These are phyloP conservation scores for Pachycephus smyrnensis DNA, from an alignment of 2,888 invertebrate species.

Conservation along the genomic window DNA sequence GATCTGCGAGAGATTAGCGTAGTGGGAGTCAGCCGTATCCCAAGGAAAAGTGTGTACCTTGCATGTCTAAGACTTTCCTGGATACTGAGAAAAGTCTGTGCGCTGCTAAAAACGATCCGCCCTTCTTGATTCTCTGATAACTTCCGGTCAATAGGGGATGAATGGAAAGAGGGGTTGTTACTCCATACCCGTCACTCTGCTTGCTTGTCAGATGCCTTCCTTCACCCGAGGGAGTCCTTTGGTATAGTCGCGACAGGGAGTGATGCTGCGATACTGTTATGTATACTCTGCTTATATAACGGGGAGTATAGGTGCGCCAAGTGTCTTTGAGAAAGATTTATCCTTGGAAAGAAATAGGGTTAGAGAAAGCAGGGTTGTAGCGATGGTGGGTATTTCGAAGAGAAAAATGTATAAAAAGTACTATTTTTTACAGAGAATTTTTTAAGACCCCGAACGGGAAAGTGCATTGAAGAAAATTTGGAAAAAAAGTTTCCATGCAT, in stretches of 20 bases:
- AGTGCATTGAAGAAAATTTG: background rate
- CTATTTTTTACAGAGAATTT: background rate
- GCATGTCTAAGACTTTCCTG: slow-evolving; percentile 52
- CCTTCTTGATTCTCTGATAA: background rate
- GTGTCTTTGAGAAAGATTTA: background rate
- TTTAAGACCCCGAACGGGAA: background rate
- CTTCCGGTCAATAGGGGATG: background rate
- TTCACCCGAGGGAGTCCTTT: background rate
- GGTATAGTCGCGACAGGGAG: background rate
- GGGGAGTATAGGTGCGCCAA: background rate
- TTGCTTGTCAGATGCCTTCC: background rate
- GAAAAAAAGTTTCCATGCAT: background rate
- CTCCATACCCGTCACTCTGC: background rate
- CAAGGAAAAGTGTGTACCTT: slow-evolving; percentile 56
- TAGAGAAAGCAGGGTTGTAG: background rate
- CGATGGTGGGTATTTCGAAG: background rate
- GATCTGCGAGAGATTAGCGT: slow-evolving; percentile 66
- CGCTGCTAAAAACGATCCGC: slow-evolving; percentile 3
- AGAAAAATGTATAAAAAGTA: background rate
- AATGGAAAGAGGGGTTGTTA: background rate
- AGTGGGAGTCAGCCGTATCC: slow-evolving; percentile 38
- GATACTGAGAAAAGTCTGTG: slow-evolving; percentile 26
- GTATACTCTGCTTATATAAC: background rate
- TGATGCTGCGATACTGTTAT: slow-evolving; percentile 11
- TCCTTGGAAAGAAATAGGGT: background rate